Evolutionary conservation across 2,888 invertebrate species (phyloP).

Genomic region (Trichogramma dendrolimi): DNA sequence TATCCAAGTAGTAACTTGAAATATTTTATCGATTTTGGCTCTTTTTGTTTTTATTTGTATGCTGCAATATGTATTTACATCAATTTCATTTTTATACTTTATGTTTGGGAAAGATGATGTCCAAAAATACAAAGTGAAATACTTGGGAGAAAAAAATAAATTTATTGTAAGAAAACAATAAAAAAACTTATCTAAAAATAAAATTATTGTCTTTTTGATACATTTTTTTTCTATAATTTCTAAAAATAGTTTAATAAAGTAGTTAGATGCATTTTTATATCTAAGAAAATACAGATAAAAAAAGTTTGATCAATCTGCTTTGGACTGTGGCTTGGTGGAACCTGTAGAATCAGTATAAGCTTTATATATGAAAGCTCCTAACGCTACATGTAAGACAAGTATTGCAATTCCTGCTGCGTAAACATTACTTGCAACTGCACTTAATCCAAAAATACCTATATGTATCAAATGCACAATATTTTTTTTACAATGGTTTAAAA

Average conservation of each 20-base stretch:
- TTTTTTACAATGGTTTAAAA: background rate
- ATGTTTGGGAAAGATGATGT: conserved; percentile 13
- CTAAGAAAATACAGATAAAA: conserved; percentile 12
- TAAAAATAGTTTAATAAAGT: conserved; percentile 5
- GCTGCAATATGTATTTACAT: too few relatives aligned
- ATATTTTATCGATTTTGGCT: too few relatives aligned
- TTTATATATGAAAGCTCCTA: conserved; percentile 74
- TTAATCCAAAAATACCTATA: conserved; percentile 54
- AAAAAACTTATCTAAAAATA: conserved; percentile 29
- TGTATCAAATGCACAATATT: background rate
- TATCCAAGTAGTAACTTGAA: too few relatives aligned
- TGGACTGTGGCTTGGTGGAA: conserved; percentile 33
- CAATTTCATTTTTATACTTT: background rate
- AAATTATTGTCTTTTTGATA: conserved; percentile 15
- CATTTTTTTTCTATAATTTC: conserved; percentile 15
- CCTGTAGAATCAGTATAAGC: conserved; percentile 61
- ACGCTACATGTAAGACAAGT: conserved; percentile 68
- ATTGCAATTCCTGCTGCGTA: conserved; percentile 76
- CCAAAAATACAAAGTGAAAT: conserved; percentile 9
- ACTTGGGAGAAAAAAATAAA: conserved; percentile 21
- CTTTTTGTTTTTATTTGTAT: too few relatives aligned
- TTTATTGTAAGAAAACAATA: conserved; percentile 29
- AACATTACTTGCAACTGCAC: conserved; percentile 65
- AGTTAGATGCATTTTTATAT: conserved; percentile 1
- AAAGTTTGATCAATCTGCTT: conserved; percentile 37